These are phyloP conservation scores for Ochropleura plecta DNA, from an alignment of 2,888 invertebrate species.

Conservation along the genomic window DNA sequence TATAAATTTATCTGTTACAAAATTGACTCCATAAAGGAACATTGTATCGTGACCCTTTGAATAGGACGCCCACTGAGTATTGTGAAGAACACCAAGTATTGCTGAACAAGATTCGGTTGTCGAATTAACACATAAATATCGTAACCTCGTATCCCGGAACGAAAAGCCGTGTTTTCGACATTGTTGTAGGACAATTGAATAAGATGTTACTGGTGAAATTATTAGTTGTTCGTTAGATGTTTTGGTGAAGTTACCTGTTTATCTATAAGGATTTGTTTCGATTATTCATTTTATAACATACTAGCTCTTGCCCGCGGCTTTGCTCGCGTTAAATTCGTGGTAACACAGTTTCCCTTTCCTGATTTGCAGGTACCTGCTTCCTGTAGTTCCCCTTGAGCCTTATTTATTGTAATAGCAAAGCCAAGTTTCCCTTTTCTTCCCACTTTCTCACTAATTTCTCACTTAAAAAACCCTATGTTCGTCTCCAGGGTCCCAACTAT, in stretches of 20 bases:
- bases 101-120: conserved; percentile 56
- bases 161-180: conserved; percentile 22
- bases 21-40: conserved; percentile 64
- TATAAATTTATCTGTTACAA: conserved; percentile 70
- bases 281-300: background rate
- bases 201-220: conserved; percentile 46
- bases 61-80: conserved; percentile 74
- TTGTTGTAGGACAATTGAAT: conserved; percentile 36
- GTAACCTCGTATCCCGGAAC: conserved; percentile 31
- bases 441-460: no score
- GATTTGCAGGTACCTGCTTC: no score
- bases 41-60: conserved; percentile 73
- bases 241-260: conserved; percentile 33
- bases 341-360: no score
- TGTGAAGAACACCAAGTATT: conserved; percentile 57
- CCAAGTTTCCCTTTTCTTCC: no score
- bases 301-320: no score
- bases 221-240: conserved; percentile 30
- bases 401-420: no score
- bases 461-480: no score
- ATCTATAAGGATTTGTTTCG: conserved; percentile 22
- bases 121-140: conserved; percentile 64
- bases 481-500: no score
- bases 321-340: no score
- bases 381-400: no score